Evolutionary conservation across 2,888 invertebrate genomes (phyloP).

Genomic region (Fabriciana adippe): DNA sequence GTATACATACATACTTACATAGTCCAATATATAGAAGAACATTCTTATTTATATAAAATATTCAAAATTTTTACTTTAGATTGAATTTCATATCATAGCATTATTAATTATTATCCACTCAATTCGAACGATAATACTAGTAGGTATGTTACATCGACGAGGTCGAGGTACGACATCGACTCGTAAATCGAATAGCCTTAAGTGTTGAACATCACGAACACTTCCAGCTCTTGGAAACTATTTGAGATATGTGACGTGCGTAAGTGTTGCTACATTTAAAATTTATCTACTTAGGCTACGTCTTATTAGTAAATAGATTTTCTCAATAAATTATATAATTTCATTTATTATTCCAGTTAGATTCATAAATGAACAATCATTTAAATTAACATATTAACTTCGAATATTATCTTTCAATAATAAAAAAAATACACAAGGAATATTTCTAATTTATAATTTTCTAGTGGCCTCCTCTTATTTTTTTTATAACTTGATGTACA

Average conservation of each 20-base stretch:
- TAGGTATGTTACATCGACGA: not conserved
- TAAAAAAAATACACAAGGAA: too few relatives aligned
- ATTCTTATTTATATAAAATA: not conserved
- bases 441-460: too few relatives aligned
- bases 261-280: not conserved
- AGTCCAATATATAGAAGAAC: too few relatives aligned
- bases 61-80: not conserved
- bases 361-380: too few relatives aligned
- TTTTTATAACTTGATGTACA: too few relatives aligned
- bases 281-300: not conserved
- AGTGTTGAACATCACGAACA: conserved; percentile 40
- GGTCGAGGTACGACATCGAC: conserved; percentile 24
- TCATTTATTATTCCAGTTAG: not conserved
- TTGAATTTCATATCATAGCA: not conserved
- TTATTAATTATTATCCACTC: not conserved
- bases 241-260: conserved; percentile 34
- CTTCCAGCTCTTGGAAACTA: conserved; percentile 31
- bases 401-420: too few relatives aligned
- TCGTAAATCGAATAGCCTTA: conserved; percentile 39
- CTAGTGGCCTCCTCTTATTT: too few relatives aligned
- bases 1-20: too few relatives aligned
- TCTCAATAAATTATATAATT: not conserved
- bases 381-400: too few relatives aligned
- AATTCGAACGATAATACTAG: not conserved
- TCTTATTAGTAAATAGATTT: not conserved